Evolutionary conservation across 2,888 invertebrate species (phyloP), one percentile per base, ranked within the genome.

Genomic region (Malthinus flaveolus): DNA sequence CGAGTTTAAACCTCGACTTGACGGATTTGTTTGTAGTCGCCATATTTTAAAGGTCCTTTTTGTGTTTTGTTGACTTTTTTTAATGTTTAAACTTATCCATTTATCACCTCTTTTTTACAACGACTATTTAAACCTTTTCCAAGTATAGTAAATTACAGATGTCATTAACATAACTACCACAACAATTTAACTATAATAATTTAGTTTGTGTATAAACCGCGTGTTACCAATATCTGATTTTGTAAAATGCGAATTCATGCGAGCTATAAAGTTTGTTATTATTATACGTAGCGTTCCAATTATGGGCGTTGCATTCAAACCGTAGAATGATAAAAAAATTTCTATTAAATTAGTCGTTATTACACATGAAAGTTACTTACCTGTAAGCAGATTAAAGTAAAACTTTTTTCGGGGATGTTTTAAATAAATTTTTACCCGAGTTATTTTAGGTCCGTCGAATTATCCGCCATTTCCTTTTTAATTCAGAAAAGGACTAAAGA

Each of bases 211-310:
- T 42, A 52, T 50, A 42, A 32, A 34, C 44, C 34, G 31, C 52
- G 45, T 35, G 45, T 45, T 52, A 33, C 13, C 52, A 44, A 32
- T 52, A 52, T 52, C 52, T 52, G 52, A 52, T 52, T 52, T 31
- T 15, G 15, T 52, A 52, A 45, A 52, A 44, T 32, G 52, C 44
- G 52, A 52, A 35, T 34, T 52, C 52, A 52, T 52, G 52, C 52
- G 23, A 52, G 44, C 44, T 33, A 31, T 2, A 23, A 23, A 23
- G 39, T 42, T 13, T 13, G 39, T 52, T 33, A 11, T 44, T 52
- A 52, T 33, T 45, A 52, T 47, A 15, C 49, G 42, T 56, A 32
- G 55, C 55, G 55, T 56, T 56, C 49, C 42, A 49, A 56, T 56
- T 42, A 56, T 49, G 49, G 55, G 49, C 55, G 55, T 56, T 56